These are phyloP conservation scores for Solea solea DNA, from an alignment of 2,113 vertebrate genomes.

Conservation along the genomic window DNA sequence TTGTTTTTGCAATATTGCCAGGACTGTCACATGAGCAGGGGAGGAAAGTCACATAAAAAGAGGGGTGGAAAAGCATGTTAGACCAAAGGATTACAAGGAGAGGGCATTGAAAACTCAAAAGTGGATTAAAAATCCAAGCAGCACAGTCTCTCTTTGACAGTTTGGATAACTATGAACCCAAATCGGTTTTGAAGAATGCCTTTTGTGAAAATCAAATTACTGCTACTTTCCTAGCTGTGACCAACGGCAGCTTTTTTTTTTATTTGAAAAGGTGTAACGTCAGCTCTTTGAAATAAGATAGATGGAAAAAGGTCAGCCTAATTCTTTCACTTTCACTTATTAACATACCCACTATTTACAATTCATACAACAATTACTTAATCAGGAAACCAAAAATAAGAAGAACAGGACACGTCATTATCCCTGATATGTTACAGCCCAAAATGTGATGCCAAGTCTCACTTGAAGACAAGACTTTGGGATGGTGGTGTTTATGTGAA, in stretches of 20 bases:
- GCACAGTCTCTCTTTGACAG: background rate
- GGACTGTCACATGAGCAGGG: slow-evolving; percentile 41
- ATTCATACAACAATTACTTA: background rate
- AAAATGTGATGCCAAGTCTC: background rate
- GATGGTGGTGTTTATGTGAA: background rate
- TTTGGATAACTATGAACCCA: slow-evolving; percentile 13
- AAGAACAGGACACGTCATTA: no score
- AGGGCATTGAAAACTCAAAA: background rate
- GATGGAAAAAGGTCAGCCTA: background rate
- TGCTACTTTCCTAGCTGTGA: background rate
- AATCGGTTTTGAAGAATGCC: background rate
- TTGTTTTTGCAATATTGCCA: slow-evolving; percentile 43
- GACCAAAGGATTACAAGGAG: slow-evolving; percentile 18
- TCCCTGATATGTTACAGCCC: background rate
- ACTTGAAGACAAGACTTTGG: background rate
- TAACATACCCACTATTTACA: background rate
- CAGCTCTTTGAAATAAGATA: background rate
- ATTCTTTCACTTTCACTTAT: background rate
- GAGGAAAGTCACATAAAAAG: slow-evolving; percentile 28
- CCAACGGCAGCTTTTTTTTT: background rate
- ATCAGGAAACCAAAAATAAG: background rate
- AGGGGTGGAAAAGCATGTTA: slow-evolving; percentile 23
- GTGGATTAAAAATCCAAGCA: background rate
- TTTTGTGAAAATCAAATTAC: slow-evolving; percentile 1
- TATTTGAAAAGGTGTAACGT: no score